A percentile compares a stretch with the other conserved stretches of the same genome.
Conservation (phyloP, 2,888 invertebrate genomes). For the Ypsolopha scabrella region DNA sequence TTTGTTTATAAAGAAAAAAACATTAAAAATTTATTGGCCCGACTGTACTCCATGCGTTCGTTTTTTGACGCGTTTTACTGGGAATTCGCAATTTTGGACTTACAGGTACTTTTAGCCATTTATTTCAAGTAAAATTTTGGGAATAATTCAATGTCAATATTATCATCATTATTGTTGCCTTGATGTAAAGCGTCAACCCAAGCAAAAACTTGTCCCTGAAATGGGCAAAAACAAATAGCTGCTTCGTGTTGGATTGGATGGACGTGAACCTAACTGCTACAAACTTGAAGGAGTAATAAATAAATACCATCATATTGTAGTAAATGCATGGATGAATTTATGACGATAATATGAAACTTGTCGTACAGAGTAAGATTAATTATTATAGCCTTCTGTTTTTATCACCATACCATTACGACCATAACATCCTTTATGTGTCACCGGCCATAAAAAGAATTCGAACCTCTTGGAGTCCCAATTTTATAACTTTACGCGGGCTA, state of each 20-base stretch:
- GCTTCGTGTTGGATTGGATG: too few relatives aligned
- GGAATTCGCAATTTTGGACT: conserved; percentile 5
- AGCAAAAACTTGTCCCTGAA: too few relatives aligned
- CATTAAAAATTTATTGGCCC: conserved; percentile 55
- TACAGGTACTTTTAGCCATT: not conserved
- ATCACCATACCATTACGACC: conserved; percentile 15
- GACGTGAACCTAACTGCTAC: too few relatives aligned
- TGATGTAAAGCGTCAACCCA: too few relatives aligned
- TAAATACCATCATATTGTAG: too few relatives aligned
- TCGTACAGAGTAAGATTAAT: not conserved
- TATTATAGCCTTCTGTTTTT: conserved; percentile 49
- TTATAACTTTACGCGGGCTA: conserved; percentile 18
- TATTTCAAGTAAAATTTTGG: not conserved
- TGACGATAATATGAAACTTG: too few relatives aligned
- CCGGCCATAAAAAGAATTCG: conserved; percentile 34
- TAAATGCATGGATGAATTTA: too few relatives aligned
- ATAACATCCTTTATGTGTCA: conserved; percentile 28
- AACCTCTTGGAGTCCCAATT: conserved; percentile 25
- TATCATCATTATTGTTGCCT: too few relatives aligned
- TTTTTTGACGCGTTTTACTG: conserved; percentile 16
- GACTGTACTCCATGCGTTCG: conserved; percentile 9
- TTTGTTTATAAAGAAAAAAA: conserved; percentile 52
- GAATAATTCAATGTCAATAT: too few relatives aligned
- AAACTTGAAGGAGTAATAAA: too few relatives aligned
- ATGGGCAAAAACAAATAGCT: too few relatives aligned